Evolutionary conservation across 1,140 invertebrate genomes (phyloP), one percentile per base, ranked within the genome.

Genomic region (Ips nitidus): DNA sequence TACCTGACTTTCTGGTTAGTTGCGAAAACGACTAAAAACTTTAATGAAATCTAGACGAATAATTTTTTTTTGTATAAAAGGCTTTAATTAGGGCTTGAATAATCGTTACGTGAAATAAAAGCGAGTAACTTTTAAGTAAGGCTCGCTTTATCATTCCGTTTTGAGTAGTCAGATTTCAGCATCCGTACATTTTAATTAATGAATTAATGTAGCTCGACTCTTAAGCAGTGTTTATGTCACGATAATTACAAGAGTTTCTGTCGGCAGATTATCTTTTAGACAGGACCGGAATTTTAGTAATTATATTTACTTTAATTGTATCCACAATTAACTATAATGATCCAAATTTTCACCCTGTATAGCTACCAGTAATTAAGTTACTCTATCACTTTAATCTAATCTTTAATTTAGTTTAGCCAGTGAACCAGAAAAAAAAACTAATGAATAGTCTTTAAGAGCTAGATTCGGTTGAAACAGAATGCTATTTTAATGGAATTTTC

Each of bases 211-310:
- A 80, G 76, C 78, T 77, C 74, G 75, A 77, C 78, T 80, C 75
- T 78, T 80, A 80, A 80, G 75, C 79, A 80, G 74, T 80, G 79
- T 79, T 80, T 80, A 80, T 79, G 79, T 79, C 77, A 78, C 77
- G 77, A 75, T 80, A 80, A 80, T 80, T 80, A 80, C 77, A 70
- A 70, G 75, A 77, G 76, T 78, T 77, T 74, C 78, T 72, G 73
- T 70, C 73, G 74, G 74, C 70, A 75, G 76, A 78, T 77, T 77
- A 76, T 75, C 74, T 70, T 58, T 63, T 42, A 4, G 52, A 42
- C 52, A 41, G 60, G 60, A 36, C 41, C 66, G 58, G 41, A 67
- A 7, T 59, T 55, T 41, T 42, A 63, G 4, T 52, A 63, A 22
- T 22, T 22, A 22, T 22, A 6, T 38, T 58, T 38, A 37, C 37